phyloP scores from a whole-genome alignment of 2,888 invertebrate genomes.

The Tiphia femorata region DNA sequence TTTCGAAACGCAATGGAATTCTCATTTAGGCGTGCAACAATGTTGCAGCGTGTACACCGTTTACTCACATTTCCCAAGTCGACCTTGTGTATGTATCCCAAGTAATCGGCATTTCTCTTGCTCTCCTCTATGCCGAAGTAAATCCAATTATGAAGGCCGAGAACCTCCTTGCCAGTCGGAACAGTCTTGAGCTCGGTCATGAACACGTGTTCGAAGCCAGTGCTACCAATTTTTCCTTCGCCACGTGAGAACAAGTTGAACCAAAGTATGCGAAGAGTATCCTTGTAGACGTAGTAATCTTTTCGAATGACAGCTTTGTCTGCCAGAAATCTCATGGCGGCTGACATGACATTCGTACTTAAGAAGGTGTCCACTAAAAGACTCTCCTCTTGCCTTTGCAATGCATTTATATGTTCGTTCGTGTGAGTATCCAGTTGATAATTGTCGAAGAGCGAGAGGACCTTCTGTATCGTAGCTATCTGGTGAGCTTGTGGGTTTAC shows the following conservation, averaged over 20 bases:
- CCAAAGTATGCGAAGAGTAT: slow-evolving; percentile 82
- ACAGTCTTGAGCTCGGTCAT: slow-evolving; percentile 87
- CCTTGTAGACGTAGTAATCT: slow-evolving; percentile 75
- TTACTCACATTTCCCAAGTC: slow-evolving; percentile 79
- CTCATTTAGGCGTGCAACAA: neutral
- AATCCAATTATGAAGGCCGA: slow-evolving; percentile 93
- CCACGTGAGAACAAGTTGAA: slow-evolving; percentile 87
- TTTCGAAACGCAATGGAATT: neutral
- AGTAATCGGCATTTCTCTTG: slow-evolving; percentile 79
- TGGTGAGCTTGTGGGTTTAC: slow-evolving; percentile 76
- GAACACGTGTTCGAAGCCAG: slow-evolving; percentile 94
- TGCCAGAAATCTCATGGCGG: slow-evolving; percentile 70
- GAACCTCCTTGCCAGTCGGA: slow-evolving; percentile 75
- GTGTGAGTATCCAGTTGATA: slow-evolving; percentile 81
- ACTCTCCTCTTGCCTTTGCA: slow-evolving; percentile 64
- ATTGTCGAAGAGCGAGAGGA: slow-evolving; percentile 82
- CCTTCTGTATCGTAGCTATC: slow-evolving; percentile 81
- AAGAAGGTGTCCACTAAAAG: slow-evolving; percentile 68
- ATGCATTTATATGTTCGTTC: slow-evolving; percentile 83
- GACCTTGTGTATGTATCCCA: slow-evolving; percentile 81
- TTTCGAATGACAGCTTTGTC: slow-evolving; percentile 65
- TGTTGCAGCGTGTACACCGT: neutral
- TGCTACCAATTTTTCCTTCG: slow-evolving; percentile 82
- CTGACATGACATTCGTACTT: slow-evolving; percentile 70
- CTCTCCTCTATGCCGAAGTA: slow-evolving; percentile 85